phyloP scores from a whole-genome alignment of 2,888 invertebrate genomes.

The Branchinecta sandiegonensis region DNA sequence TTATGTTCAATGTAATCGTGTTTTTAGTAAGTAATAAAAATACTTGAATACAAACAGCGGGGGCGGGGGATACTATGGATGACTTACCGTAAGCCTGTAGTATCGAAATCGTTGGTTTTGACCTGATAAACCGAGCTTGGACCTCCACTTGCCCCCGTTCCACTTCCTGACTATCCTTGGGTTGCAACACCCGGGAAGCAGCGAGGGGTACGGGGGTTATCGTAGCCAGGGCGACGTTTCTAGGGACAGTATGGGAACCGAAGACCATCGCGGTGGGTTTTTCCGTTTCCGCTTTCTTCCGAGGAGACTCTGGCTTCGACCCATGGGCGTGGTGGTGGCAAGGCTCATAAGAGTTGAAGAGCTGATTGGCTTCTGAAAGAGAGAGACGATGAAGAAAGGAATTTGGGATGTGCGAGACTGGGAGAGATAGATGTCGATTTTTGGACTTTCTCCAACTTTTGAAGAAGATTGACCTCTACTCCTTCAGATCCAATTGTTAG shows the following conservation, averaged over 20 bases:
- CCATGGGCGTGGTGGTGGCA: constrained; percentile 14
- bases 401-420: no score
- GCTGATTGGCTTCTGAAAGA: neutral
- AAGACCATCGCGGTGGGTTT: neutral
- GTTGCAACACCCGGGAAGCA: neutral
- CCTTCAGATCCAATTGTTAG: no score
- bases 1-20: no score
- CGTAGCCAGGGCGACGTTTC: constrained; percentile 15
- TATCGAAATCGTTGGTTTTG: constrained; percentile 58
- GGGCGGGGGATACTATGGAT: no score
- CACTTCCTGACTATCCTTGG: neutral
- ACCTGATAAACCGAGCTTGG: constrained; percentile 58
- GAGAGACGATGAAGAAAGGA: no score
- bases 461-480: no score
- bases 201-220: constrained; percentile 16
- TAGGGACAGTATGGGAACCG: constrained; percentile 21
- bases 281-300: constrained; percentile 1
- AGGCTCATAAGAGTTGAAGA: neutral
- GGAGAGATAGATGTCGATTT: no score
- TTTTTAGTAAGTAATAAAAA: no score
- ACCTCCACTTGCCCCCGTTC: constrained; percentile 39
- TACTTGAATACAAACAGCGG: no score
- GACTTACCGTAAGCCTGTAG: constrained; percentile 51
- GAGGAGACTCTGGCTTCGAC: constrained; percentile 5
- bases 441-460: no score